phyloP scores from a whole-genome alignment of 2,888 invertebrate species.

The Zelleria hepariella region DNA sequence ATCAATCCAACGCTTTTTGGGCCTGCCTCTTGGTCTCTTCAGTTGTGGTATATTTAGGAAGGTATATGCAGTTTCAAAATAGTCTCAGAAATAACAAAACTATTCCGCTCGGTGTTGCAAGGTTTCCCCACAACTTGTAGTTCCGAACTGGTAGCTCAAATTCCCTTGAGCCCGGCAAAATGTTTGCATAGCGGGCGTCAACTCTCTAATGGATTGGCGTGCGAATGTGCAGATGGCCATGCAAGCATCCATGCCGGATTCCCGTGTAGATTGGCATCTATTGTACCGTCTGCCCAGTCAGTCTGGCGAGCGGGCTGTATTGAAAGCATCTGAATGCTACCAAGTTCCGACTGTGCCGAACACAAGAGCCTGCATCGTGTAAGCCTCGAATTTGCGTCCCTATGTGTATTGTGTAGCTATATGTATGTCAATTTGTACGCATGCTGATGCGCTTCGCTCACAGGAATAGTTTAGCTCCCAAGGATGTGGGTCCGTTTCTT shows the following conservation, averaged over 20 bases:
- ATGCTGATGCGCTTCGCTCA: not conserved
- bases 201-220: constrained; percentile 3
- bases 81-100: too few species aligned
- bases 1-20: too few species aligned
- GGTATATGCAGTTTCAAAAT: too few species aligned
- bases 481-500: too few species aligned
- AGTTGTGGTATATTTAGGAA: too few species aligned
- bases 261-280: constrained; percentile 57
- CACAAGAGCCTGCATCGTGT: not conserved
- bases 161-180: not conserved
- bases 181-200: not conserved
- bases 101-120: too few species aligned
- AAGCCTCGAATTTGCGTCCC: not conserved
- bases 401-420: not conserved
- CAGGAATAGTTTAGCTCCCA: not conserved
- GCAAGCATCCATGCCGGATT: constrained; percentile 49
- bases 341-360: constrained; percentile 43
- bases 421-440: not conserved
- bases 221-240: constrained; percentile 5
- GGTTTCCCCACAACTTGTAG: too few species aligned
- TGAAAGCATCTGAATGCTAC: constrained; percentile 57
- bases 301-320: constrained; percentile 39
- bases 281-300: constrained; percentile 42
- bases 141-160: too few species aligned
- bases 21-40: too few species aligned